These are phyloP conservation scores for Corynorhinus townsendii DNA, from an alignment of 2,113 vertebrate genomes.

Conservation along the genomic window DNA sequence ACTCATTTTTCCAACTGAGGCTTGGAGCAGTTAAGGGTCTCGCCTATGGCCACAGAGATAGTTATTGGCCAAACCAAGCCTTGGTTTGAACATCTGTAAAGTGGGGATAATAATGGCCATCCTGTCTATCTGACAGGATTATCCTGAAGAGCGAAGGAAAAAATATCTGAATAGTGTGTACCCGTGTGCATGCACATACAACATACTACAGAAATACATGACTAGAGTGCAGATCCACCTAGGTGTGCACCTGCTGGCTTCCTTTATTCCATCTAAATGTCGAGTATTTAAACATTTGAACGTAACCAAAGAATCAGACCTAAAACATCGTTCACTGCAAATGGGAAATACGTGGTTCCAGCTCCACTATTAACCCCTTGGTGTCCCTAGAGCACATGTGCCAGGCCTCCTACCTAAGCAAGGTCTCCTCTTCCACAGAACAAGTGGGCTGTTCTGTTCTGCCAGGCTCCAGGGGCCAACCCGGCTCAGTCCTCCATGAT, in stretches of 20 bases:
- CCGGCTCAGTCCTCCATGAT: accelerated
- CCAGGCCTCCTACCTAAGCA: not conserved
- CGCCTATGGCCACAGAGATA: not conserved
- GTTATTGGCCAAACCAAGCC: not conserved
- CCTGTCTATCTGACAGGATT: not conserved
- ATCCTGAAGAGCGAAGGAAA: not conserved
- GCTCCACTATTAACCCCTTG: not conserved
- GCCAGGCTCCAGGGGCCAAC: not conserved
- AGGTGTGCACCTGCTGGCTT: not conserved
- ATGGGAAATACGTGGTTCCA: not conserved
- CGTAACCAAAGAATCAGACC: not conserved
- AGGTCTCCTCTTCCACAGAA: not conserved
- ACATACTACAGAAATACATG: not conserved
- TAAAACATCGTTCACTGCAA: not conserved
- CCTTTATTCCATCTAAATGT: not conserved
- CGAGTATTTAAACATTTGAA: not conserved
- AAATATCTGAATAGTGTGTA: not conserved
- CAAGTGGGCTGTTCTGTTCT: not conserved
- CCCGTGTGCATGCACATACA: no score
- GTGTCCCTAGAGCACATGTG: not conserved
- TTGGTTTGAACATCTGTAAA: not conserved
- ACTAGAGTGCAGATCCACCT: not conserved
- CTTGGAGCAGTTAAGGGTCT: not conserved
- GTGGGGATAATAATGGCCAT: not conserved
- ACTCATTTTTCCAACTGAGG: not conserved